Base-by-base conservation (phyloP, 1,140 invertebrate genomes). In the Bombyx mandarina region DNA sequence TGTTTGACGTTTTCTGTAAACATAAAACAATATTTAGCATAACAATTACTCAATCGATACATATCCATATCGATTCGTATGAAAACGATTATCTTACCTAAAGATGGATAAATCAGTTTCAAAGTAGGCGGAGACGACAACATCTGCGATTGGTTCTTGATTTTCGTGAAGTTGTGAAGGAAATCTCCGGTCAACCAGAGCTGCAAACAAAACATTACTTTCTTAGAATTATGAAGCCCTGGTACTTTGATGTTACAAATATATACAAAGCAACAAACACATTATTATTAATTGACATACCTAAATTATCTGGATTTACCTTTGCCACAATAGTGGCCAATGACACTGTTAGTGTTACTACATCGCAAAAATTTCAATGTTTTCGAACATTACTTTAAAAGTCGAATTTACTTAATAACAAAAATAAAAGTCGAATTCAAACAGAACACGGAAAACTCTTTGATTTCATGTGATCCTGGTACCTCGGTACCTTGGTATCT, bases 1-100 rank as follows among this genome's bases (percentile, higher is more conserved):
- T 88, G 84, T 43, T 91, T 89, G 2, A 98, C 96, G 88, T 99
- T 95, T 3, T 94, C 89, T 84, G 61, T 0, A 95, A 96, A 49
- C 12, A 10, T 7, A 4, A 7, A 18, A 10, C 10, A n/a, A 49
- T 10, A 45, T 45, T 45, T 8, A 45, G 10, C n/a, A 10, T 3
- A 47, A 3, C n/a, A 12, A 47, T 3, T 47, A 10, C 26, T 35
- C 26, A 46, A 10, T 46, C 45, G 8, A 47, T 12, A 9, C 45
- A 12, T 6, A 7, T 12, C n/a, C n/a, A 3, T 47, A 47, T 10
- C 45, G 45, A 9, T 47, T 12, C 9, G 0, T 26, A 45, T 43
- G 42, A n/a, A 43, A 43, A 7, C 7, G n/a, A 54, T 18, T 12
- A 9, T 2, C 62, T 60, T 56, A 86, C 80, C 93, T 76, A 88